Percentiles rank a stretch among this genome's conserved stretches.
phyloP scores from a whole-genome alignment of 2,888 invertebrate species.

The Anagyrus pseudococci region DNA sequence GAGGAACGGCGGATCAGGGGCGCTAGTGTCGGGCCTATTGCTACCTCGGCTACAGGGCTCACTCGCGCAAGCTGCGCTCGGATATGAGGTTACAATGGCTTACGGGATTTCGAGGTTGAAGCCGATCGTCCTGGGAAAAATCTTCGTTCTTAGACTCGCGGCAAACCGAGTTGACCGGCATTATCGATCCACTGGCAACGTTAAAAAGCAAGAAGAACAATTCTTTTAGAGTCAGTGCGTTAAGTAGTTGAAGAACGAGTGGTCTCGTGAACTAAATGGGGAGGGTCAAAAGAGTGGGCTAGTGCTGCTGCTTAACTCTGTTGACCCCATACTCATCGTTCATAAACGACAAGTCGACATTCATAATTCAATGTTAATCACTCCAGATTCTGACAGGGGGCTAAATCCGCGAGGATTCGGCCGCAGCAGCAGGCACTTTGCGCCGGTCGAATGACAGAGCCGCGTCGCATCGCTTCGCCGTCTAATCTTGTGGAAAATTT shows the following conservation, averaged over 20 bases:
- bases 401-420: slow-evolving; percentile 1
- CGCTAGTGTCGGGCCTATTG: not conserved
- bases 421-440: not conserved
- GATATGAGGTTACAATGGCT: slow-evolving; percentile 33
- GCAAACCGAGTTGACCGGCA: no score
- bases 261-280: no score
- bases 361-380: slow-evolving; percentile 22
- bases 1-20: not conserved
- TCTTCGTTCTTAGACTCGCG: no score
- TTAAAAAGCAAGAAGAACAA: no score
- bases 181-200: no score
- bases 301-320: no score
- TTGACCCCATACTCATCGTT: no score
- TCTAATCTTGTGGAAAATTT: slow-evolving; percentile 30
- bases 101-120: slow-evolving; percentile 30
- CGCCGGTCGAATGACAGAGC: not conserved
- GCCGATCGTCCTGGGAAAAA: slow-evolving; percentile 31
- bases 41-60: not conserved
- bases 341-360: not conserved
- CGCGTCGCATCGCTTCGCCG: not conserved
- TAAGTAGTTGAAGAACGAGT: no score
- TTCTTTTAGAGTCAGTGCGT: no score
- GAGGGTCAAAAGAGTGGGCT: no score
- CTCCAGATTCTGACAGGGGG: slow-evolving; percentile 7
- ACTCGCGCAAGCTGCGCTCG: not conserved